A percentile compares a stretch with the other conserved stretches of the same genome.
phyloP scores from a whole-genome alignment of 1,140 invertebrate species.

The Pseudachorutes palmiensis region DNA sequence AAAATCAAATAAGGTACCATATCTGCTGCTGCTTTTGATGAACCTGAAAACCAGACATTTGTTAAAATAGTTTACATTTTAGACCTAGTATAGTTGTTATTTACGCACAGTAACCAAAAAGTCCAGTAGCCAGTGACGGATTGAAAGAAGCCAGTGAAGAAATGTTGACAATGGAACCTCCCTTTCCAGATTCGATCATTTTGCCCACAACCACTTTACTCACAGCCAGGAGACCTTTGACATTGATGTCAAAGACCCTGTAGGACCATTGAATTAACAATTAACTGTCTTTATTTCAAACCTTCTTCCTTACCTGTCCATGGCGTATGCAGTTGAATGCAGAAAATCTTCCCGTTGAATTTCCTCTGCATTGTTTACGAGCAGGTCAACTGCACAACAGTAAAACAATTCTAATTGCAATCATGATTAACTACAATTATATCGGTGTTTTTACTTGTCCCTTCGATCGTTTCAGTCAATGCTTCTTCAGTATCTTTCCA shows the following conservation, averaged over 20 bases:
- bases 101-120: background rate
- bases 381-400: conserved; percentile 54
- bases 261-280: conserved; percentile 3
- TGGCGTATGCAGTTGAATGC: background rate
- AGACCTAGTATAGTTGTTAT: background rate
- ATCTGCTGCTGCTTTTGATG: conserved; percentile 3
- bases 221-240: conserved; percentile 74
- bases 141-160: conserved; percentile 45
- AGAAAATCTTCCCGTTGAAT: background rate
- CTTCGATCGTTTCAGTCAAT: conserved; percentile 44
- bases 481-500: conserved; percentile 63
- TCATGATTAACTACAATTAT: background rate
- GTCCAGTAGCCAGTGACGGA: background rate
- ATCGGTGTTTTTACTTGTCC: background rate
- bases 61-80: background rate
- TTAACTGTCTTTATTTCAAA: conserved; percentile 42
- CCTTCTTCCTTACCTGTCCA: background rate
- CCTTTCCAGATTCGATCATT: conserved; percentile 60
- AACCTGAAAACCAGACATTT: background rate
- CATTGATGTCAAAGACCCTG: conserved; percentile 68
- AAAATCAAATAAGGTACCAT: background rate
- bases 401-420: background rate
- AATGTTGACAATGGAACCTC: conserved; percentile 80
- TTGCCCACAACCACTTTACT: conserved; percentile 65
- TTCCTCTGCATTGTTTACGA: conserved; percentile 74